Conservation (phyloP, 2,113 vertebrate genomes). For the Hemicordylus capensis region DNA sequence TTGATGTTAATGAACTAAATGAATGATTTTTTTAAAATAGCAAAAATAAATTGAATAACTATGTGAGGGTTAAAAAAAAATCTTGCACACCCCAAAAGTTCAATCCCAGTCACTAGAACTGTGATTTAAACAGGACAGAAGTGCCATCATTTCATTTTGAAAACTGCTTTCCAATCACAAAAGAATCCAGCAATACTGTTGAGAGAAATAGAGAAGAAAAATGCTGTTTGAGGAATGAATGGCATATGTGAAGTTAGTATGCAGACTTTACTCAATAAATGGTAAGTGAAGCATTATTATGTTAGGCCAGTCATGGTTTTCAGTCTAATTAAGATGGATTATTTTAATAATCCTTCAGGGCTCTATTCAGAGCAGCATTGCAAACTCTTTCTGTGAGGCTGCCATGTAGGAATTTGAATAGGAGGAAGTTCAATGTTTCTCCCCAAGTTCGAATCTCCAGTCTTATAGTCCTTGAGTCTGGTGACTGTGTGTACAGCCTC, state of each 20-base stretch:
- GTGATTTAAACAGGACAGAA: background rate
- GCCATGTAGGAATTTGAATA: slow-evolving; percentile 49
- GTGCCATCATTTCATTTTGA: background rate
- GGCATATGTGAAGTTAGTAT: slow-evolving; percentile 2
- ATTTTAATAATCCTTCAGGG: slow-evolving; percentile 67
- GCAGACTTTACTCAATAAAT: slow-evolving; percentile 8
- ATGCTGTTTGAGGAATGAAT: background rate
- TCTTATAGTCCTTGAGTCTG: slow-evolving; percentile 26
- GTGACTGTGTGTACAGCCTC: too few relatives aligned
- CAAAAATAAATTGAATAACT: too few relatives aligned
- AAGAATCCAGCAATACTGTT: slow-evolving; percentile 1
- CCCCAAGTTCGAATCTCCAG: slow-evolving; percentile 19
- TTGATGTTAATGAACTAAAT: too few relatives aligned
- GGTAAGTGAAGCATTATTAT: slow-evolving; percentile 63
- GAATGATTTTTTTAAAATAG: too few relatives aligned
- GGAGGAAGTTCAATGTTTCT: slow-evolving; percentile 29
- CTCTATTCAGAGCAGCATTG: slow-evolving; percentile 54
- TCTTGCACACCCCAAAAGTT: too few relatives aligned
- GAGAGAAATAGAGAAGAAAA: background rate
- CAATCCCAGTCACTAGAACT: background rate
- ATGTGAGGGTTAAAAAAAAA: too few relatives aligned
- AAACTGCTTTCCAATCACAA: background rate
- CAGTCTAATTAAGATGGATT: slow-evolving; percentile 71
- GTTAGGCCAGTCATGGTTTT: slow-evolving; percentile 62
- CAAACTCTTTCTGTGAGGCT: slow-evolving; percentile 47